Percentiles rank a stretch among this genome's conserved stretches.
Evolutionary conservation across 2,113 vertebrate species (phyloP).

Genomic region (Heloderma charlesbogerti): DNA sequence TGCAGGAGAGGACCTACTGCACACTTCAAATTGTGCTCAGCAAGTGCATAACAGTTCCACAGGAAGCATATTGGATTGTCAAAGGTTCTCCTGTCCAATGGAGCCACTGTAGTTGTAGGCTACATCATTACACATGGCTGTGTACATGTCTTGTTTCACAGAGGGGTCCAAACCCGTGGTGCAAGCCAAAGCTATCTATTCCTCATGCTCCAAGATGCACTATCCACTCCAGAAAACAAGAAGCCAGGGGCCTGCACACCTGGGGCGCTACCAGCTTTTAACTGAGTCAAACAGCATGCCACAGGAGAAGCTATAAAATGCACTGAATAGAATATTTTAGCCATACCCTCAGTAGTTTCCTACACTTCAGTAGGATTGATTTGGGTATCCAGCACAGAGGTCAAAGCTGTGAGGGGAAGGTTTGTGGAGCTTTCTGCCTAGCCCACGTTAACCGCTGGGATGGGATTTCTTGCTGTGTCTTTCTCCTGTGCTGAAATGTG

Average conservation of each 20-base stretch:
- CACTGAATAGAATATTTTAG: not conserved
- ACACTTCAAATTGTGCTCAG: too few relatives aligned
- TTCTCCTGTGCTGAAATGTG: not conserved
- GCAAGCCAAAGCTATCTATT: not conserved
- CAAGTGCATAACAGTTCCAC: not conserved
- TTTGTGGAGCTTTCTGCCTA: rapidly evolving
- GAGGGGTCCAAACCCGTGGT: not conserved
- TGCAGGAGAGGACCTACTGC: not conserved
- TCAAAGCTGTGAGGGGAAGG: not conserved
- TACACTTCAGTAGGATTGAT: not conserved
- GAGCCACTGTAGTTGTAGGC: not conserved
- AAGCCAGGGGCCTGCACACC: not conserved
- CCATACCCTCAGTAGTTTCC: not conserved
- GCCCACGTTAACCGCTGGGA: too few relatives aligned
- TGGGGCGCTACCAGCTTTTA: too few relatives aligned
- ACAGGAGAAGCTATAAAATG: not conserved
- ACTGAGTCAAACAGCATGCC: not conserved
- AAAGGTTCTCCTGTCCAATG: not conserved
- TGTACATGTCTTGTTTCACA: not conserved
- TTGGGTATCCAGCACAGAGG: not conserved
- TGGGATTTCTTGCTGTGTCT: not conserved
- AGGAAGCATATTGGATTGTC: not conserved
- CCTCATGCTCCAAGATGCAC: not conserved
- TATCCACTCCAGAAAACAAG: not conserved
- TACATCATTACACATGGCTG: not conserved